Percentiles rank a stretch among this genome's conserved stretches.
Conservation (phyloP, 2,113 vertebrate genomes). For the Atractosteus spatula region DNA sequence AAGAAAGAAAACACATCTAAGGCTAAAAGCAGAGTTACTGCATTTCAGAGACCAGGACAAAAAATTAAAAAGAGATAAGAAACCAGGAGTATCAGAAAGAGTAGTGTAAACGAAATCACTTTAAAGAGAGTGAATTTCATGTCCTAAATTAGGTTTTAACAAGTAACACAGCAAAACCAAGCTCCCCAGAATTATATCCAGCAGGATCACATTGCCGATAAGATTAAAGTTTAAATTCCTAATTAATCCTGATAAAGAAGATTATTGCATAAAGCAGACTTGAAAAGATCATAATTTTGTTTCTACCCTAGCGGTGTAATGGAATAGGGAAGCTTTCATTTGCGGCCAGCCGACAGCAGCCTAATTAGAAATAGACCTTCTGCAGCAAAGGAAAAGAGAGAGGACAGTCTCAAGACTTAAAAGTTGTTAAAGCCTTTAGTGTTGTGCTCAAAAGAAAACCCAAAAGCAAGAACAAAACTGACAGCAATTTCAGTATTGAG, state of each 20-base stretch:
- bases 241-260: slow-evolving; percentile 67
- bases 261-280: slow-evolving; percentile 49
- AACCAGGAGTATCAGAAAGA: not conserved
- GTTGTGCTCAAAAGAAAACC: no score
- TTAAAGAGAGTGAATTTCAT: slow-evolving; percentile 14
- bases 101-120: not conserved
- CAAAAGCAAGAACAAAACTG: no score
- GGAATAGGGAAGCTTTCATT: not conserved
- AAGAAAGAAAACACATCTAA: not conserved
- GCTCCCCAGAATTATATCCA: slow-evolving; percentile 4
- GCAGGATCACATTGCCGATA: slow-evolving; percentile 40
- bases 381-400: not conserved
- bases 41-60: not conserved
- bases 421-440: no score
- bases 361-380: slow-evolving; percentile 6
- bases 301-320: slow-evolving; percentile 23
- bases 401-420: no score
- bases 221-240: slow-evolving; percentile 67
- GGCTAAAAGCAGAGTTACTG: not conserved
- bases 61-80: not conserved
- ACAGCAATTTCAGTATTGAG: no score
- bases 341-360: not conserved
- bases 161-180: slow-evolving; percentile 1
- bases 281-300: slow-evolving; percentile 53
- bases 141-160: slow-evolving; percentile 14